phyloP scores from a whole-genome alignment of 2,888 invertebrate species.

The Agrotis puta region DNA sequence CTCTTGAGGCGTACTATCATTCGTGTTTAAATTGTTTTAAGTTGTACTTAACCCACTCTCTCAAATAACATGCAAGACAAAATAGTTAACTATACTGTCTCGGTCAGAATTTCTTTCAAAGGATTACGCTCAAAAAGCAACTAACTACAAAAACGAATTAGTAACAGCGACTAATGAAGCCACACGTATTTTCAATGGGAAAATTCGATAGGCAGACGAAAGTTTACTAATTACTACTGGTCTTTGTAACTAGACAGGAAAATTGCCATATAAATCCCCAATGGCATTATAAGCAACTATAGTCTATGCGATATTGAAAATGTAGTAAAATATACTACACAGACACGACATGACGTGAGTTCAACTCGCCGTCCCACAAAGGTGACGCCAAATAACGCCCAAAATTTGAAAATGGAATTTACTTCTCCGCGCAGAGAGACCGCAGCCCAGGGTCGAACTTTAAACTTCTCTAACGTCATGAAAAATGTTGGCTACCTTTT shows the following conservation, averaged over 20 bases:
- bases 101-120: conserved; percentile 15
- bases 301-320: conserved; percentile 50
- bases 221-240: conserved; percentile 31
- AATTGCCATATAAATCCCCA: conserved; percentile 22
- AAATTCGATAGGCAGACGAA: conserved; percentile 16
- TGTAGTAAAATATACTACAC: conserved; percentile 14
- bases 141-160: conserved; percentile 11
- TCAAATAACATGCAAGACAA: not conserved
- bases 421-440: conserved; percentile 32
- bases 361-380: conserved; percentile 45
- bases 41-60: too few species aligned
- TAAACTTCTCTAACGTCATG: conserved; percentile 33
- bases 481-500: conserved; percentile 30
- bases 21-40: too few species aligned
- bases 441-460: conserved; percentile 43
- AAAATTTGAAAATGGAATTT: conserved; percentile 68
- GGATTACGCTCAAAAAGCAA: conserved; percentile 6
- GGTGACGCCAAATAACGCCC: conserved; percentile 62
- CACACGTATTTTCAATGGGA: conserved; percentile 15
- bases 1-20: too few species aligned
- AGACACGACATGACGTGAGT: conserved; percentile 35
- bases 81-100: not conserved
- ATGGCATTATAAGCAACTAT: conserved; percentile 15
- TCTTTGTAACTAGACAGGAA: conserved; percentile 13
- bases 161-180: conserved; percentile 24